Base-by-base conservation (phyloP, 1,140 invertebrate species). In the Hylyphantes graminicola region DNA sequence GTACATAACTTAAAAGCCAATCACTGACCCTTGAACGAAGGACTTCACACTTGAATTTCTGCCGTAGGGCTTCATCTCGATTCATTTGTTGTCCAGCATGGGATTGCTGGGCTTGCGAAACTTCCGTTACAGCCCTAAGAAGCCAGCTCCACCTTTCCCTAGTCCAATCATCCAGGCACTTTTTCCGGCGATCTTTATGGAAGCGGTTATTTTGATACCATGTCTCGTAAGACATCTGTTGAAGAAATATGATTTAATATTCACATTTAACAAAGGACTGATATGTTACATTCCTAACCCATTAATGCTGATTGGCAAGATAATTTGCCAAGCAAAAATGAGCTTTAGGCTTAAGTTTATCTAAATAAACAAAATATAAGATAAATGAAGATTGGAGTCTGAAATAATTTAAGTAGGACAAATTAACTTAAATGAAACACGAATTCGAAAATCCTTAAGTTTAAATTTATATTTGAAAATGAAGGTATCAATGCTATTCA, bases 91-190 rank as follows among this genome's bases (percentile, higher is more conserved):
- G 84, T 0, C 65, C 83, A 19, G 72, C 83, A 48, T 85, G 73
- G 8, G 84, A 73, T 48, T 85, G 84, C 54, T 85, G 84, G 13
- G 76, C 57, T 11, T 85, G 84, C 5, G 84, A 79, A 2, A 85
- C 67, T 74, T 78, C 84, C 11, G 75, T 80, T 17, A 85, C 84
- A 48, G 84, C 84, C 61, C 84, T 72, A 9, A 85, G 68, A 0
- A 85, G 48, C 84, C 84, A 85, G 19, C 84, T 85, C 75, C 76
- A 85, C 53, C 84, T 76, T 15, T 85, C 84, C 35, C 84, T 57
- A 9, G 70, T 67, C 84, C 84, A 85, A 17, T 85, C 84, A 8
- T 85, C 84, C 7, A 85, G 54, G 51, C 84, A 85, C 59, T 85
- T 85, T 57, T 85, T 85, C 48, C 76, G 48, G 53, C 84, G 84